phyloP scores from a whole-genome alignment of 2,113 vertebrate species.

The Oenanthe oenanthe region DNA sequence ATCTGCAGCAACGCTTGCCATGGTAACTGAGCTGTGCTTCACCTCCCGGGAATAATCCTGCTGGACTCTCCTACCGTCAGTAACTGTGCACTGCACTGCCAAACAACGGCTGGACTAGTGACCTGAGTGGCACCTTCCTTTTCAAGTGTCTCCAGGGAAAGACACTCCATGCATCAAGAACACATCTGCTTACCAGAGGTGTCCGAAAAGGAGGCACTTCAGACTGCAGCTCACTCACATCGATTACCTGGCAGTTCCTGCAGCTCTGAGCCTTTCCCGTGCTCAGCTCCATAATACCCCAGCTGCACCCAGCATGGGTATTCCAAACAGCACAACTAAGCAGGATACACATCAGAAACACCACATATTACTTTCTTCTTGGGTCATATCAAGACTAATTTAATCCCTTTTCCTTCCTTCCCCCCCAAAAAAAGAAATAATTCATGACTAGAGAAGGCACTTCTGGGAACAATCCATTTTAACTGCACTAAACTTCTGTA shows the following conservation, averaged over 20 bases:
- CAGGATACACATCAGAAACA: not conserved
- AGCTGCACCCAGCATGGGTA: accelerated
- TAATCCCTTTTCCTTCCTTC: not conserved
- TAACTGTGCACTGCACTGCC: not conserved
- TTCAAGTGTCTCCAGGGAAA: not conserved
- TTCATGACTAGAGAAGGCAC: not conserved
- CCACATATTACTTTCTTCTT: not conserved
- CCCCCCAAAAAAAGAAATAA: not conserved
- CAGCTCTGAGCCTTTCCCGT: not conserved
- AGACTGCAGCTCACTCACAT: not conserved
- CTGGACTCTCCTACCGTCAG: not conserved
- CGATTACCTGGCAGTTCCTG: not conserved
- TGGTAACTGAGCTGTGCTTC: not conserved
- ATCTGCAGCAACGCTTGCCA: not conserved
- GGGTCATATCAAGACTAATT: not conserved
- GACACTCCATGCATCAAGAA: not conserved
- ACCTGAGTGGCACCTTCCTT: not conserved
- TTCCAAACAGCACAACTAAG: not conserved
- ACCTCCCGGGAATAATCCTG: not conserved
- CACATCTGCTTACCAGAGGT: not conserved
- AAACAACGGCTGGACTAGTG: not conserved
- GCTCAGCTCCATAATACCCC: not conserved
- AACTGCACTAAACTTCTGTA: not conserved
- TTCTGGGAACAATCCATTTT: not conserved
- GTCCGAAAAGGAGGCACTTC: not conserved